phyloP scores from a whole-genome alignment of 2,888 invertebrate genomes.

The Eupithecia vulgata region DNA sequence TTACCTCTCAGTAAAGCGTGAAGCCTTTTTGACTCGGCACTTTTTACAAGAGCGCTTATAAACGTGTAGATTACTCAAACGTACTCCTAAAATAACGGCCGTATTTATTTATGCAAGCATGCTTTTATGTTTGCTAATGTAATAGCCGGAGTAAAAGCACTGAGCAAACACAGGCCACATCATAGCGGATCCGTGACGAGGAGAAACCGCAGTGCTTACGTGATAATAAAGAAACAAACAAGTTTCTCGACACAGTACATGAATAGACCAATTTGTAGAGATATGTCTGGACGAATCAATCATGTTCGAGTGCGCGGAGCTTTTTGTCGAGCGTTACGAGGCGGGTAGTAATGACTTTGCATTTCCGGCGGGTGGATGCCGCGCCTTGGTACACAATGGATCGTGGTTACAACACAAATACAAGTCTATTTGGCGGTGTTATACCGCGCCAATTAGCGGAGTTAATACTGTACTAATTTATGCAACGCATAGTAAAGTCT shows the following conservation, averaged over 20 bases:
- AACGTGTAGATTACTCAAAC: conserved; percentile 68
- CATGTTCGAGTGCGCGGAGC: conserved; percentile 59
- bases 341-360: conserved; percentile 66
- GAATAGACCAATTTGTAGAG: conserved; percentile 74
- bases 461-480: conserved; percentile 65
- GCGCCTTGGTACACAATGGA: conserved; percentile 62
- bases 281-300: conserved; percentile 74
- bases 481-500: conserved; percentile 56
- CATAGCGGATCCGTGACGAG: conserved; percentile 52
- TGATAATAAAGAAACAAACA: conserved; percentile 65
- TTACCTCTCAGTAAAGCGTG: conserved; percentile 79
- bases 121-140: conserved; percentile 50
- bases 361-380: conserved; percentile 59
- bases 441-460: conserved; percentile 67
- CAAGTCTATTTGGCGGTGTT: conserved; percentile 65
- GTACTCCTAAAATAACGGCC: conserved; percentile 43
- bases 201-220: conserved; percentile 62
- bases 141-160: conserved; percentile 54
- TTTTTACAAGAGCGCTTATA: conserved; percentile 79
- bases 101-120: conserved; percentile 51
- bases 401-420: conserved; percentile 59
- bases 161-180: conserved; percentile 53
- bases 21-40: conserved; percentile 83
- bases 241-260: conserved; percentile 61
- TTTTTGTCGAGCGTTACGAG: conserved; percentile 72